Evolutionary conservation across 2,113 vertebrate species (phyloP).

Genomic region (Otus sunia): DNA sequence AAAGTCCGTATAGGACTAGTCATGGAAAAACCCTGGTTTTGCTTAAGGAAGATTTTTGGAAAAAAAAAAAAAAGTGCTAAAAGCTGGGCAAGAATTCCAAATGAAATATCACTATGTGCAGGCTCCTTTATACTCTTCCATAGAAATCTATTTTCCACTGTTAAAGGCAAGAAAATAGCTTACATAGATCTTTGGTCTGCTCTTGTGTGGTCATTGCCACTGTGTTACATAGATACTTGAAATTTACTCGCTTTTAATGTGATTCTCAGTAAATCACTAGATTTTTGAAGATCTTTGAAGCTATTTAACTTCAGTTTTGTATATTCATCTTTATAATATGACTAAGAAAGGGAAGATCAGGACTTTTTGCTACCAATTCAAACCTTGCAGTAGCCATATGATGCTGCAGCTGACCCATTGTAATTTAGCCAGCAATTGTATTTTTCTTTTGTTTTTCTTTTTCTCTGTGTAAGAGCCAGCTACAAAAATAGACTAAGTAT

Average conservation of each 20-base stretch:
- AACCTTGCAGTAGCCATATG: background rate
- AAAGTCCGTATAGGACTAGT: background rate
- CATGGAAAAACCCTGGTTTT: rapidly evolving
- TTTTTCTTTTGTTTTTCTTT: background rate
- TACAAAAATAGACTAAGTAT: background rate
- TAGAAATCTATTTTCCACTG: background rate
- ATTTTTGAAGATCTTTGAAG: background rate
- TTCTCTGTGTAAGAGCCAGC: background rate
- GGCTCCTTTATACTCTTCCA: background rate
- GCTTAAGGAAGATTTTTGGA: background rate
- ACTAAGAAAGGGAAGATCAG: background rate
- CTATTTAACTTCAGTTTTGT: background rate
- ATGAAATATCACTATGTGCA: background rate
- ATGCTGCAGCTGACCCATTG: background rate
- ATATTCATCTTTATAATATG: background rate
- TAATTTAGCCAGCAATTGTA: background rate
- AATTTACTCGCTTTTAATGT: background rate
- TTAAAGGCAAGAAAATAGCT: background rate
- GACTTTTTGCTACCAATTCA: background rate
- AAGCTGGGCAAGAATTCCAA: background rate
- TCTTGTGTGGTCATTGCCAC: background rate
- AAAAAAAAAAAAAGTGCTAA: background rate
- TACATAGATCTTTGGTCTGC: background rate
- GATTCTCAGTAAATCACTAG: background rate
- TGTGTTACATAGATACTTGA: background rate